Conservation (phyloP, 2,888 invertebrate genomes). For the Parascotia fuliginaria region DNA sequence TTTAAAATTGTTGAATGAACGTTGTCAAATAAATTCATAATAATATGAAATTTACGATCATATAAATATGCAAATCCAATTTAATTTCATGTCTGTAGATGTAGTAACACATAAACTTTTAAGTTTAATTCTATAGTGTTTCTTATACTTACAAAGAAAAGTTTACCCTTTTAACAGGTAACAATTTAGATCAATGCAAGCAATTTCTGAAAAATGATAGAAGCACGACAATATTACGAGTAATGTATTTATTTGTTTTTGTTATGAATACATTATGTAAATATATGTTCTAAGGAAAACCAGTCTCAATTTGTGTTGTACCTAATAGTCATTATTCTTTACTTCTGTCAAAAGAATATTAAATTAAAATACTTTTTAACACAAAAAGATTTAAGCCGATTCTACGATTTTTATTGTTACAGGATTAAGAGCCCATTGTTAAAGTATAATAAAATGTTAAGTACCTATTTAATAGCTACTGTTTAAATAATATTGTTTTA, state of each 20-base stretch:
- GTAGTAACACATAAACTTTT: slow-evolving; percentile 1
- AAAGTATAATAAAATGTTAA: neutral
- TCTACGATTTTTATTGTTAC: neutral
- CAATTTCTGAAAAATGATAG: slow-evolving; percentile 31
- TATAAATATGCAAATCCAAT: neutral
- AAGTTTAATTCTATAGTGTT: slow-evolving; percentile 7
- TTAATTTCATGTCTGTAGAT: neutral
- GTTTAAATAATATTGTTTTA: no score
- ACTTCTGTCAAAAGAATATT: neutral
- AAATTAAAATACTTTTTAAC: neutral
- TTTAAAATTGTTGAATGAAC: no score
- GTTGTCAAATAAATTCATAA: neutral
- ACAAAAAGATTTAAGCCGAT: neutral
- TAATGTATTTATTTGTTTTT: no score
- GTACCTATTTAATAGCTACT: neutral
- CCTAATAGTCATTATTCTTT: neutral
- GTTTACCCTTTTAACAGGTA: slow-evolving; percentile 3
- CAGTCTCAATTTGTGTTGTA: slow-evolving; percentile 5
- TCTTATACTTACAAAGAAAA: neutral
- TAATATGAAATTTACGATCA: neutral
- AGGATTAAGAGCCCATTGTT: neutral
- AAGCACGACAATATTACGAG: slow-evolving; percentile 39
- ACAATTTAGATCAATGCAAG: slow-evolving; percentile 27
- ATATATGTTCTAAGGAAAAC: slow-evolving; percentile 10
- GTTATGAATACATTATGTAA: no score